Base-by-base conservation (phyloP, 2,888 invertebrate species). In the Byasa hedistus region DNA sequence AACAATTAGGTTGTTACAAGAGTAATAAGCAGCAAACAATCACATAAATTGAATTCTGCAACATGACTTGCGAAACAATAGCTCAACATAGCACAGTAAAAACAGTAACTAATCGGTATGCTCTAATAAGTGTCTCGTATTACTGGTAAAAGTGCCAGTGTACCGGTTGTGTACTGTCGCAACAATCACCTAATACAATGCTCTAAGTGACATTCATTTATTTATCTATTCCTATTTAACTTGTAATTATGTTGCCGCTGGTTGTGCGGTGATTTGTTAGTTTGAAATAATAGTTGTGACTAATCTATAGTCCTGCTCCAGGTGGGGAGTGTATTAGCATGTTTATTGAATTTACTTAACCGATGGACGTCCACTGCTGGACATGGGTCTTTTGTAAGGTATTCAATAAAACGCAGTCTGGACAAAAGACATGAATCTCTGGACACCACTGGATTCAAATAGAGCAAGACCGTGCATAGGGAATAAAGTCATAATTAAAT, bases 191-290 rank as follows among this genome's bases (percentile, higher is more conserved):
- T 64, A 69, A 61, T 73, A 80, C 77, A 79, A 79, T 75, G 72
- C 76, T 71, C 73, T 74, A 77, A 78, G 76, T 76, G 77, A 79
- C 79, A 79, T 77, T 76, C 74, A 77, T 80, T 80, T 81, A 79
- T 75, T 76, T 76, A 73, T 72, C 72, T 73, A 71, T 73, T 65
- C 70, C 74, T 74, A 76, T 76, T 74, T 74, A 71, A 69, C 70
- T 70, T 69, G 73, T 73, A 71, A 74, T 70, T 72, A 57, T 55
- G 61, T 36, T 15, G 57, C 24, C 57, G 39, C 52, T 17, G 44
- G 19, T 44, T 52, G 61, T 54, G 70, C 62, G 66, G 67, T 70
- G 69, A 73, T 71, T 71, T 68, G 62, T 64, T 65, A 59, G 19
- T 23, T 36, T 68, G 23, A 56, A 56, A 39, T 67, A 65, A 58